These are phyloP conservation scores for Perithous albicinctus DNA, from an alignment of 2,888 invertebrate genomes.

Conservation along the genomic window DNA sequence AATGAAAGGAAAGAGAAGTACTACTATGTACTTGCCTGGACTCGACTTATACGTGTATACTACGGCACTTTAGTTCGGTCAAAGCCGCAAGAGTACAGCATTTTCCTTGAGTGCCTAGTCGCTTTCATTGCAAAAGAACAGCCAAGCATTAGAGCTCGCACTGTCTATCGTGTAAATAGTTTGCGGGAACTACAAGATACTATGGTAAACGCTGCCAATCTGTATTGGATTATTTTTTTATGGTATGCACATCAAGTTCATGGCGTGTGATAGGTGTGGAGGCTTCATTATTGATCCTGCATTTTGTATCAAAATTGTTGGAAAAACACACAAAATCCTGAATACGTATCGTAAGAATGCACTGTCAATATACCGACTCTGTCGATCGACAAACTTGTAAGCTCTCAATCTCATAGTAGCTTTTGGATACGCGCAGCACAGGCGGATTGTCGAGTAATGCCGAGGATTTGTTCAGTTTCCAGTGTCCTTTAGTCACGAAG, in stretches of 20 bases:
- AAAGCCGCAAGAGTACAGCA: conserved; percentile 10
- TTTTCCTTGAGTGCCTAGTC: neutral
- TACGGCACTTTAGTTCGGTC: conserved; percentile 14
- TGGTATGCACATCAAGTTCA: neutral
- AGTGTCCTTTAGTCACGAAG: conserved; percentile 5
- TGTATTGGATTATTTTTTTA: neutral
- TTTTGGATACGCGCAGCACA: neutral
- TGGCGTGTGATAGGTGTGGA: neutral
- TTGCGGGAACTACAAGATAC: neutral
- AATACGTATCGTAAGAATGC: neutral
- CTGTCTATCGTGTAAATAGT: neutral
- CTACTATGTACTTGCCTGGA: conserved; percentile 12
- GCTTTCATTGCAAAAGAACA: conserved; percentile 20
- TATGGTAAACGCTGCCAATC: neutral
- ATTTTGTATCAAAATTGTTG: neutral
- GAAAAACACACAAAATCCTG: neutral
- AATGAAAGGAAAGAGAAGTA: conserved; percentile 53
- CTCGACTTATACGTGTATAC: conserved; percentile 10
- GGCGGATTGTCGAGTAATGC: conserved; percentile 43
- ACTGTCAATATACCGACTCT: conserved; percentile 11
- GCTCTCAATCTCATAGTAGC: conserved; percentile 16
- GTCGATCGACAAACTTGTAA: neutral
- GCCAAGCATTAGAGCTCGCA: neutral
- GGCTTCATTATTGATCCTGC: neutral
- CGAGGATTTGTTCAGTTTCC: conserved; percentile 36